Evolutionary conservation across 2,888 invertebrate species (phyloP), one percentile per base, ranked within the genome.

Genomic region (Melolontha melolontha): DNA sequence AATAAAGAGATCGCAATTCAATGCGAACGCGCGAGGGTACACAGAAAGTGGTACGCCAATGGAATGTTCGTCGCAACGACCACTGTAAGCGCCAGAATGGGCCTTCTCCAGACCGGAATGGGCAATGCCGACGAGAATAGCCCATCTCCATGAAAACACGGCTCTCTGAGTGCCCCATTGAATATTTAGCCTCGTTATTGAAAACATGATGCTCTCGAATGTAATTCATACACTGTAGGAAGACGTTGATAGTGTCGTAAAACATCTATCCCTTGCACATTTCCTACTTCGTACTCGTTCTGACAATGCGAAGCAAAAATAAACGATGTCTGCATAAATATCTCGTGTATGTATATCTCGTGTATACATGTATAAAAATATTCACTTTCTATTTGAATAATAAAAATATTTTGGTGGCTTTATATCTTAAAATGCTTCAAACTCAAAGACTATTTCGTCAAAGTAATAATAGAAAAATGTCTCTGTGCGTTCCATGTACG

Each of bases 101-200:
- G 80, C 80, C 76, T 79, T 81, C 74, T 70, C 79, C 79, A 78
- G 79, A 79, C 80, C 80, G 80, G 79, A 82, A 82, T 81, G 81
- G 81, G 80, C 81, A 79, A 81, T 81, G 79, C 77, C 77, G 76
- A 75, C 76, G 74, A 74, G 78, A 81, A 82, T 81, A 78, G 80
- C 75, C 82, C 80, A 81, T 81, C 79, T 75, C 76, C 78, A 79
- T 77, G 76, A 76, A 79, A 79, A 78, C 78, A 77, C 64, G 59
- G 40, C 66, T 64, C 63, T 66, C 69, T 51, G 66, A 69, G 69
- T 69, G 63, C 69, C 63, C 69, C 69, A 82, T 82, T 82, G 81
- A 82, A 82, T 82, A 81, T 82, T 82, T 81, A 82, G 80, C 75
- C 79, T 78, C 79, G 79, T 81, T 82, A 82, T 82, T 82, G 82